These are phyloP conservation scores for Poecilia picta DNA, from an alignment of 2,797 vertebrate genomes.

Conservation along the genomic window DNA sequence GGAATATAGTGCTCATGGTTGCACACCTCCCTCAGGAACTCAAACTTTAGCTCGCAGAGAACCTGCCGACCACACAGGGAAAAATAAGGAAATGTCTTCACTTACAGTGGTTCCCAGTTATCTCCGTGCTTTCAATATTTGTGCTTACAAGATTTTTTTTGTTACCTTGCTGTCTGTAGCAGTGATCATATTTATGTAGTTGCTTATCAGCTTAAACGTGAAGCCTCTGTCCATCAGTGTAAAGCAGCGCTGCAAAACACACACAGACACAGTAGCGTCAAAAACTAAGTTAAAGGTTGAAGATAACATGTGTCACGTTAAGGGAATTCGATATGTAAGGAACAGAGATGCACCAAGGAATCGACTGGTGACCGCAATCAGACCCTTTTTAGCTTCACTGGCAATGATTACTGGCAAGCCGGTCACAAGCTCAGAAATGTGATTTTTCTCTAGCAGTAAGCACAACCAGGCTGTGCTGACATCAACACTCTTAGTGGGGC, in stretches of 20 bases:
- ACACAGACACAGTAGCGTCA: conserved; percentile 16
- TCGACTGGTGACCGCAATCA: neutral
- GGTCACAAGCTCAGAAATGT: neutral
- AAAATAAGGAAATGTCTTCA: neutral
- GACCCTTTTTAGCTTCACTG: neutral
- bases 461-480: neutral
- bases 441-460: neutral
- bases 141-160: neutral
- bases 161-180: conserved; percentile 92
- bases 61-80: conserved; percentile 70
- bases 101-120: neutral
- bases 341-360: neutral
- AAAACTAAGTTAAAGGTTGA: conserved; percentile 9
- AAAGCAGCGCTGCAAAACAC: conserved; percentile 88
- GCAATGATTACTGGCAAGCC: neutral
- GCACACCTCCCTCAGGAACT: conserved; percentile 96
- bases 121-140: neutral
- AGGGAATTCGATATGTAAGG: neutral
- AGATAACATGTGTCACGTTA: neutral
- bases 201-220: conserved; percentile 94
- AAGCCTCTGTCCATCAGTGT: conserved; percentile 97
- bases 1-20: conserved; percentile 97
- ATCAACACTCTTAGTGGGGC: neutral
- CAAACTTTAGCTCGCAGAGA: conserved; percentile 94
- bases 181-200: conserved; percentile 94